Conservation (phyloP, 1,140 invertebrate species). For the Liolophura sinensis region DNA sequence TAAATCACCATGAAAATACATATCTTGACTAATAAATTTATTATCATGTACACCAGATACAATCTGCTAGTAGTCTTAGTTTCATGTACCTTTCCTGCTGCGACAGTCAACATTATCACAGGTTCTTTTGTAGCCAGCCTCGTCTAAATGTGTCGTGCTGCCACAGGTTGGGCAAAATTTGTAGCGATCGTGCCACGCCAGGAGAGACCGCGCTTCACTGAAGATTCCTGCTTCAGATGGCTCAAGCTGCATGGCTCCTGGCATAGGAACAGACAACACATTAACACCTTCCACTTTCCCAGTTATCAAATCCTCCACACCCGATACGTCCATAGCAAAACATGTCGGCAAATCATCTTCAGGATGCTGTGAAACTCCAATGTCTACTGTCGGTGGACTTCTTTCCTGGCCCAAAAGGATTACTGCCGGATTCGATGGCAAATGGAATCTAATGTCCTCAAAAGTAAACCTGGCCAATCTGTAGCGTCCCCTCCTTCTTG, state of each 20-base stretch:
- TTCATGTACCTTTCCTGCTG: slow-evolving; percentile 43
- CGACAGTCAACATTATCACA: slow-evolving; percentile 50
- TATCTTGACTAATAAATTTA: too few relatives aligned
- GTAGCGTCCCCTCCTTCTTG: background rate
- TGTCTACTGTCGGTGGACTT: too few relatives aligned
- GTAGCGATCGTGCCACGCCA: slow-evolving; percentile 59
- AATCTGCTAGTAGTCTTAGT: background rate
- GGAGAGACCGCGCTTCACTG: slow-evolving; percentile 56
- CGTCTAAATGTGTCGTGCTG: slow-evolving; percentile 38
- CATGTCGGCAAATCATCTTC: slow-evolving; percentile 25
- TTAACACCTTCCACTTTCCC: too few relatives aligned
- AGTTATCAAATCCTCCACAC: slow-evolving; percentile 11
- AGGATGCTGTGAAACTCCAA: background rate
- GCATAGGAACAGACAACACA: slow-evolving; percentile 17
- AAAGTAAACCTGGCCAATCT: slow-evolving; percentile 13
- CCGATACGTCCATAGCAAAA: slow-evolving; percentile 50
- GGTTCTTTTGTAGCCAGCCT: slow-evolving; percentile 54
- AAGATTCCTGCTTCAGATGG: slow-evolving; percentile 47
- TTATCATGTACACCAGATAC: background rate
- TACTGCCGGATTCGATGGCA: slow-evolving; percentile 28
- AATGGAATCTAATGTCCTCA: slow-evolving; percentile 28
- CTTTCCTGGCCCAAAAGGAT: slow-evolving; percentile 40
- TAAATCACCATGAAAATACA: too few relatives aligned
- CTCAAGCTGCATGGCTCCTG: slow-evolving; percentile 36
- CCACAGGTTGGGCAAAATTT: slow-evolving; percentile 62